Conservation (phyloP, 2,888 invertebrate genomes). For the Caenorhabditis sp. region DNA sequence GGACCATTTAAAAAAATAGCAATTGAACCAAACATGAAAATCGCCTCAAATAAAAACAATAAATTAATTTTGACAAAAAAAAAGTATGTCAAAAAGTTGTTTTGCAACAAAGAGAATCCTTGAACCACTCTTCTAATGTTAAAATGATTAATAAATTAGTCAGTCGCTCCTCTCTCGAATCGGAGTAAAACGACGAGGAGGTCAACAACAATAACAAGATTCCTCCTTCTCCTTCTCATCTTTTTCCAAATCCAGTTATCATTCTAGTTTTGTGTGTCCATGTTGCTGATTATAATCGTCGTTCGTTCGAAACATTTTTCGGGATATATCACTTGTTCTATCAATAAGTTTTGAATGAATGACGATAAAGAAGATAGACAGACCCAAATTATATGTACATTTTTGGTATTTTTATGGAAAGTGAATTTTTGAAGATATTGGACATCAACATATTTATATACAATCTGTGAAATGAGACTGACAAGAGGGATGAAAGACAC, state of each 20-base stretch:
- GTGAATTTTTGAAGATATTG: not conserved
- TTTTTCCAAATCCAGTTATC: not conserved
- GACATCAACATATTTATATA: not conserved
- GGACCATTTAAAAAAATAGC: no score
- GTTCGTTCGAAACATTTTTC: not conserved
- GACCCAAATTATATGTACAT: not conserved
- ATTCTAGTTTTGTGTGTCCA: not conserved
- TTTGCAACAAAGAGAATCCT: conserved; percentile 30
- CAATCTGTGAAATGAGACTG: not conserved
- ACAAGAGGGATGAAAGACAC: not conserved
- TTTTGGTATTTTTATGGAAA: not conserved
- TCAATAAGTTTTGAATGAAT: not conserved
- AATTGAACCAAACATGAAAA: no score
- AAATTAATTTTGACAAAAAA: not conserved
- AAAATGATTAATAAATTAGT: conserved; percentile 37
- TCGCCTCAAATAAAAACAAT: no score
- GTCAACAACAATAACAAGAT: not conserved
- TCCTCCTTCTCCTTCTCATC: not conserved
- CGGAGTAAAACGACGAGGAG: not conserved
- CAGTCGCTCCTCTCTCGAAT: conserved; percentile 39
- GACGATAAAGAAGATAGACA: not conserved
- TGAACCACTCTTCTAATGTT: conserved; percentile 22
- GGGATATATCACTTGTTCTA: not conserved
- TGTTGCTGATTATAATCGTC: not conserved
- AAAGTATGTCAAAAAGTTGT: not conserved